Base-by-base conservation (phyloP, 2,113 vertebrate species). In the Ammodytes dubius region DNA sequence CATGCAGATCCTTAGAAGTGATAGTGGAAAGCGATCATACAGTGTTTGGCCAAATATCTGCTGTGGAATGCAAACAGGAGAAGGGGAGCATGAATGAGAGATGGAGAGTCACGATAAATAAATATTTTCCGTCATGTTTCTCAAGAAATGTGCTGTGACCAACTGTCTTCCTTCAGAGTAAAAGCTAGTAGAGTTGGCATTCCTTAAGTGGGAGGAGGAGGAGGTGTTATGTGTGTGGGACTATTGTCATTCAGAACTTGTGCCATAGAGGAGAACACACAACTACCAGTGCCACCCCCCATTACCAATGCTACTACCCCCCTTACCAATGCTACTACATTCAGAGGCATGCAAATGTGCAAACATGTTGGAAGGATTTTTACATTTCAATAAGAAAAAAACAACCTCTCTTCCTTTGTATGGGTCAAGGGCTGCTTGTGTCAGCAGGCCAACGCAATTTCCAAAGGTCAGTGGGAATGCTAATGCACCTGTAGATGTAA, bases 381-480 rank as follows among this genome's bases (percentile, higher is more conserved):
- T 85, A 84, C 94, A 95, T 96, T 91, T 94, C 93, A 95, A 95
- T 95, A 69, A 88, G 92, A 88, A 84, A 81, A 89, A 91, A 92
- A 88, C 84, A 82, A 73, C 45, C 87, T 83, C 79, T 91, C 73
- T 84, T 89, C 85, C 89, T 92, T 91, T 91, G 89, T 93, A 66
- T 68, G 37, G 49, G 56, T 46, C 40, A 13, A 58, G 68, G 63
- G 79, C 68, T 77, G 77, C 72, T 82, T 87, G 81, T 80, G 77
- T 53, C 40, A 49, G 75, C 74, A 74, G 35, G 80, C 45, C 74
- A 70, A 74, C 68, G 60, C 54, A 69, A 84, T 90, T 85, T 89
- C 89, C 91, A 91, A 79, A 27, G 61, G 82, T 85, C 69, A 65
- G 66, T 87, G 86, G 79, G 72, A 66, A 92, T 87, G 89, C 46